Evolutionary conservation across 2,888 invertebrate species (phyloP), one percentile per base, ranked within the genome.

Genomic region (Drosophila paracracens): DNA sequence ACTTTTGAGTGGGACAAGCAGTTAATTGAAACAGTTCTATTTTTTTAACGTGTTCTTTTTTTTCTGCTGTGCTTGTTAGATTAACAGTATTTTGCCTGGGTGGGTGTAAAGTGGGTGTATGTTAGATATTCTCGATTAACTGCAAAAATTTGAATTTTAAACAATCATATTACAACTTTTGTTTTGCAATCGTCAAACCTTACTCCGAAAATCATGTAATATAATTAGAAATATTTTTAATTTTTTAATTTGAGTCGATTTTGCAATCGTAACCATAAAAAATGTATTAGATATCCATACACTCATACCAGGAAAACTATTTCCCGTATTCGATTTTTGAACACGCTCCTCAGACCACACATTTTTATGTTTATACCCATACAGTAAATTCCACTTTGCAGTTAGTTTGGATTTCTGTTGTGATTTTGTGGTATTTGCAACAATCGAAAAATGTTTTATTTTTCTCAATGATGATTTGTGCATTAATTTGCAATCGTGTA

Each of bases 1-100:
- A 29, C 51, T 29, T 29, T 29, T 46, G 52, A 33, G 52, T 52
- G 52, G 52, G 52, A 52, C n/a, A 33, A 21, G 50, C 50, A 50
- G 16, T 10, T 27, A 50, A 50, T 21, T 52, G 21, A 33, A 31
- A 33, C 52, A 35, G 53, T 54, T 54, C 53, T 27, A n/a, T 2
- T 36, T 16, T 35, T 0, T 13, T n/a, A 46, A 8, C 25, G 16
- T 16, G 8, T 25, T 46, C 5, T 16, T 16, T 13, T 33, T 4
- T 25, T n/a, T n/a, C n/a, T 6, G 21, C 21, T 25, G 2, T 4
- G 25, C 16, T 11, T 48, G 25, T 16, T 48, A 13, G 25, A 48
- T 43, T 43, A 43, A 43, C n/a, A 5, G 40, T 11, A 6, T 43
- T 11, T 43, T 8, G 18, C 18, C 18, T 18, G 38, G 38, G 25